Evolutionary conservation across 2,113 vertebrate genomes (phyloP).

Genomic region (Abramis brama): DNA sequence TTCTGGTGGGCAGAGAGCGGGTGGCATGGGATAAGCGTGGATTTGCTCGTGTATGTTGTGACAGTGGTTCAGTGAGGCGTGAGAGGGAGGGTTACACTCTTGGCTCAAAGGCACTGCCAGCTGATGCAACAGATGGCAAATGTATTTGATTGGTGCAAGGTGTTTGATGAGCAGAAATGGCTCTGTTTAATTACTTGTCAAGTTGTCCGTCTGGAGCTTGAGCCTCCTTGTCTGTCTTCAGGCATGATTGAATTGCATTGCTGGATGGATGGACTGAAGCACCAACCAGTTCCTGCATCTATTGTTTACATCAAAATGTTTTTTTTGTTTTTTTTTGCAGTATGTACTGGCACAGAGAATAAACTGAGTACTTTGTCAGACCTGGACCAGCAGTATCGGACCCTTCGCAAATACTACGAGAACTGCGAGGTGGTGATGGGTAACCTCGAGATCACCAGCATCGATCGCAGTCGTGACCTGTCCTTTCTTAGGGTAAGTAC

Average conservation of each 20-base stretch:
- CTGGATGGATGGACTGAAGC: neutral
- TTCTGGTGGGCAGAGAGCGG: neutral
- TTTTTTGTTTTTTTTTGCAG: conserved; percentile 68
- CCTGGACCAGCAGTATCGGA: conserved; percentile 95
- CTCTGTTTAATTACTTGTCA: conserved; percentile 94
- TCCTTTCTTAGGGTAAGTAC: conserved; percentile 89
- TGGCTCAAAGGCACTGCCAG: conserved; percentile 74
- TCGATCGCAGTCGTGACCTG: conserved; percentile 93
- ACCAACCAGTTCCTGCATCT: neutral
- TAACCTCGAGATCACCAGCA: conserved; percentile 98
- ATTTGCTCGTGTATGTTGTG: conserved; percentile 48
- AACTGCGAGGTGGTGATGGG: conserved; percentile 99
- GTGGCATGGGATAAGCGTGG: neutral
- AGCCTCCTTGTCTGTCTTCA: conserved; percentile 75
- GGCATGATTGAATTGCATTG: conserved; percentile 33
- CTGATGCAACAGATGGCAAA: conserved; percentile 89
- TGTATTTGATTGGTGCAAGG: conserved; percentile 81
- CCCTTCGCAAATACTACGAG: conserved; percentile 95
- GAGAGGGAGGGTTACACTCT: conserved; percentile 36
- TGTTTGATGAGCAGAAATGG: conserved; percentile 85
- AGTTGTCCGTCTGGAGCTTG: conserved; percentile 77
- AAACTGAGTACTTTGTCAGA: conserved; percentile 97
- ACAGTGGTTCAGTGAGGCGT: conserved; percentile 44
- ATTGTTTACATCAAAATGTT: conserved; percentile 9
- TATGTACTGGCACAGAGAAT: conserved; percentile 95